Evolutionary conservation across 1,140 invertebrate genomes (phyloP).

Genomic region (Anadara kagoshimensis): DNA sequence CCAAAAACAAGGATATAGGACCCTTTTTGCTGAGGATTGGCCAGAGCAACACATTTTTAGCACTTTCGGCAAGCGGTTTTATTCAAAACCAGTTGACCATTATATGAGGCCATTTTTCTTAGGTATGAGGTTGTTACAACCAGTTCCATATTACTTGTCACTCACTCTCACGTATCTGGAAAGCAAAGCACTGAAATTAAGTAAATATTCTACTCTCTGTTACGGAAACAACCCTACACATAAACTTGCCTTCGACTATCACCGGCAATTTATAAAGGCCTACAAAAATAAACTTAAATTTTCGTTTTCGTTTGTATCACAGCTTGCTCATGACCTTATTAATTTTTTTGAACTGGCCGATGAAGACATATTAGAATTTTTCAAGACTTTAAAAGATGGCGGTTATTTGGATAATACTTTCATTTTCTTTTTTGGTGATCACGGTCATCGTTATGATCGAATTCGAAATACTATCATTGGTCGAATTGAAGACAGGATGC

Average conservation of each 20-base stretch:
- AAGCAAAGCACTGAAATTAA: slow-evolving; percentile 39
- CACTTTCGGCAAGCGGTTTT: slow-evolving; percentile 86
- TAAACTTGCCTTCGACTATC: slow-evolving; percentile 12
- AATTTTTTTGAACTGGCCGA: slow-evolving; percentile 20
- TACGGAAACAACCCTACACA: slow-evolving; percentile 7
- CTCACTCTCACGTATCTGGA: slow-evolving; percentile 39
- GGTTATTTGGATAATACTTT: slow-evolving; percentile 18
- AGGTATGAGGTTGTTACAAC: slow-evolving; percentile 1
- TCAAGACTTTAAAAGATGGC: not conserved
- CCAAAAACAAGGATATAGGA: slow-evolving; percentile 82
- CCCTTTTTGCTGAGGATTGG: slow-evolving; percentile 87
- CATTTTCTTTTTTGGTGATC: slow-evolving; percentile 20
- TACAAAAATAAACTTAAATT: slow-evolving; percentile 8
- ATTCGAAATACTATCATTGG: slow-evolving; percentile 16
- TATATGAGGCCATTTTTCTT: slow-evolving; percentile 83
- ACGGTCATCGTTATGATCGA: slow-evolving; percentile 17
- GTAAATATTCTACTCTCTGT: slow-evolving; percentile 25
- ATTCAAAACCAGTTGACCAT: slow-evolving; percentile 86
- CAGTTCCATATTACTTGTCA: not conserved
- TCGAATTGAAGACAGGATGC: slow-evolving; percentile 14
- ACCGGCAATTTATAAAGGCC: not conserved
- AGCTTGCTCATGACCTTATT: slow-evolving; percentile 22
- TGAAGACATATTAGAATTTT: slow-evolving; percentile 8
- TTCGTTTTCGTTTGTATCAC: slow-evolving; percentile 12
- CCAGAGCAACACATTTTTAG: slow-evolving; percentile 86